phyloP scores from a whole-genome alignment of 1,140 invertebrate genomes.

The Platorchestia sp. region DNA sequence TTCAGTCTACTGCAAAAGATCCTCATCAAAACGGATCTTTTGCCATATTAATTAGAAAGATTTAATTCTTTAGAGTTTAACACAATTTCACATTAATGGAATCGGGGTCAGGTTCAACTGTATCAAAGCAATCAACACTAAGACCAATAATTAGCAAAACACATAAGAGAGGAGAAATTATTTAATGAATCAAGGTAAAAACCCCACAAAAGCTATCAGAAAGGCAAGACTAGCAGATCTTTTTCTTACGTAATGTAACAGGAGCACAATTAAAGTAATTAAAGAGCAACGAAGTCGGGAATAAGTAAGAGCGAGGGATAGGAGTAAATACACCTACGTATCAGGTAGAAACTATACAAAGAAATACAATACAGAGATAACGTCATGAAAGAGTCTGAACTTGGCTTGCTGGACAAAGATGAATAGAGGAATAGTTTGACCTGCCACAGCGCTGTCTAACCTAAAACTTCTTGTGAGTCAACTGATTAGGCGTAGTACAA shows the following conservation, averaged over 20 bases:
- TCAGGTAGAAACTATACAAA: background rate
- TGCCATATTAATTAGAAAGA: background rate
- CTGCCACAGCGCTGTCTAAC: background rate
- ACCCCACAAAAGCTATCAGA: background rate
- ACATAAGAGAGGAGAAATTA: background rate
- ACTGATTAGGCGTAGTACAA: no score
- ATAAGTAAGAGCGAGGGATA: background rate
- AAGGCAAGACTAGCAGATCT: background rate
- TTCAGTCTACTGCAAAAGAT: background rate
- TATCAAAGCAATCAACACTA: background rate
- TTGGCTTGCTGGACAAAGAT: background rate
- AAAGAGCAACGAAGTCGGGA: background rate
- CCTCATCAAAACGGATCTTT: background rate
- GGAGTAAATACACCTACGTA: background rate
- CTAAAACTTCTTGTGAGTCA: no score
- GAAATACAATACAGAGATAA: background rate
- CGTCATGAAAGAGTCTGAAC: background rate
- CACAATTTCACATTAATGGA: background rate
- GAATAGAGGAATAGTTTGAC: background rate
- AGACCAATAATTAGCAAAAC: background rate
- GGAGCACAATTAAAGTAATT: background rate
- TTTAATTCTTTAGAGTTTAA: background rate
- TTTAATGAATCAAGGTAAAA: background rate
- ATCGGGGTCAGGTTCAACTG: background rate
- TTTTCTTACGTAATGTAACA: background rate